Base-by-base conservation (phyloP, 35 echinoderm and acorn worm genomes). In the Acanthaster planci region DNA sequence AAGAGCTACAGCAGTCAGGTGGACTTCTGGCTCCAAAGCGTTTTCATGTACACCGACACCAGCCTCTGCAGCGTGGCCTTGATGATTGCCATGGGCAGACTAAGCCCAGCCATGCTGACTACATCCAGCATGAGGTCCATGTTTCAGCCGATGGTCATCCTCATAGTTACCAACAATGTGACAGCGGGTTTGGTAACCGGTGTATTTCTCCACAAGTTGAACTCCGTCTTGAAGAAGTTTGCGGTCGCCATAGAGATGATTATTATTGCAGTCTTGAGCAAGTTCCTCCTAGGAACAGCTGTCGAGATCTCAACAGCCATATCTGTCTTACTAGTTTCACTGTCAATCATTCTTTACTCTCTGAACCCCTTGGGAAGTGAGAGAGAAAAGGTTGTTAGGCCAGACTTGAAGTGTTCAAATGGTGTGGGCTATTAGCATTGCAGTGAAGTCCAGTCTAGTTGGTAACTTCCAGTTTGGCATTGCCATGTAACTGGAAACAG, bases 171-270 rank as follows among this genome's bases (percentile, higher is more conserved):
- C 9, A 99, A 99, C 56, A 89, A 79, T 84, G 81, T 79, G 16
- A 82, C 72, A 7, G 52, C 85, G 56, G 96, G 96, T 16, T 38
- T 99, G 0, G 80, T 94, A 5, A 99, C 96, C 16, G 90, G 90
- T 60, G 37, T 99, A 18, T 99, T 99, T 27, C 60, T 99, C 8
- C 85, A 90, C 23, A 67, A 39, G 15, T 75, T 99, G 30, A 99
- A 99, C 79, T 99, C 96, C n/a, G 92, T 99, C 68, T 16, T 99
- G 77, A 99, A 99, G 51, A 99, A 86, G n/a, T 99, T 99, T 91
- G 96, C 96, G 26, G 76, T 76, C 23, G 91, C 87, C 10, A 59
- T 94, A 6, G 92, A 94, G 37, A 50, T 99, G 44, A 55, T 99
- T n/a, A 39, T 94, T 19, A 77, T 86, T 54, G 79, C 89, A 4